Evolutionary conservation across 2,888 invertebrate species (phyloP), one percentile per base, ranked within the genome.

Genomic region (Molanna angustata): DNA sequence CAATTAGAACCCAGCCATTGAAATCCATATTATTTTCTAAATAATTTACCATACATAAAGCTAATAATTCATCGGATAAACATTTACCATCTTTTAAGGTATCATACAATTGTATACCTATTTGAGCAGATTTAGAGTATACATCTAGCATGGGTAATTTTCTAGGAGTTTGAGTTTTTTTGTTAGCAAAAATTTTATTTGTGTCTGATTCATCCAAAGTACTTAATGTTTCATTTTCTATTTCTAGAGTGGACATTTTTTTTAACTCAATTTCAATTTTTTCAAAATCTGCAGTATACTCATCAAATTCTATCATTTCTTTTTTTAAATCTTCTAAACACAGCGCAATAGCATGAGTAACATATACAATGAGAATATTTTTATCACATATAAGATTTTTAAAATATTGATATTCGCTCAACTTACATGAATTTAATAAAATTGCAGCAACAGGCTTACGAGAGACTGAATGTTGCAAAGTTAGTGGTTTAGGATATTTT

Each of bases 1-100:
- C 83, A 35, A 85, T 67, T 41, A 85, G 69, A n/a, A 79, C 81
- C 75, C 84, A 85, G 3, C 83, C 83, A 14, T 73, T 63, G 32
- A 78, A 71, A 37, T 74, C 65, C 1, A 63, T 50, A 31, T 51
- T 42, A 31, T 39, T 31, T 40, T 22, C 32, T 53, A 80, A 67
- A 22, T 69, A 70, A 64, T 78, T 80, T 1, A 82, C 70, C 57
- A 86, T 68, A 68, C 82, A 80, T 18, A 78, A 75, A 3, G 79
- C 72, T 33, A 80, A 56, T 21, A 84, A 67, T 62, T 77, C 69
- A 64, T 83, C 80, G 18, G 77, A 73, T 50, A 82, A 65, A 21
- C 74, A 67, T 44, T 79, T 71, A 3, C 85, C 85, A 51, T 70
- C 64, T 54, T 69, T 70, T 16, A 85, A 65, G 27, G 72, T 64